Conservation (phyloP, 2,113 vertebrate genomes). For the Orthonyx spaldingii region DNA sequence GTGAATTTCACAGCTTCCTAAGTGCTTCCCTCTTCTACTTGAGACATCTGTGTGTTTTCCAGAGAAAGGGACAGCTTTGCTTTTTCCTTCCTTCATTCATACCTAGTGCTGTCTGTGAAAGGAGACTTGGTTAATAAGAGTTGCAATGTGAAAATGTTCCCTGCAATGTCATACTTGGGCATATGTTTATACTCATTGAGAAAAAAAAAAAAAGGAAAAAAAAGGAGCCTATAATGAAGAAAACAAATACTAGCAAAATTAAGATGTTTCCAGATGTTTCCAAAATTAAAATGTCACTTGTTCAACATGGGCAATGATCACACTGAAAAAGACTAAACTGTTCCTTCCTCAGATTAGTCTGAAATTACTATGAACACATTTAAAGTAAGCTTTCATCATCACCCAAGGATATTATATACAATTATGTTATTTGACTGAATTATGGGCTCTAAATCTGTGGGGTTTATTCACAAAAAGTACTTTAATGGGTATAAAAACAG, state of each 20-base stretch:
- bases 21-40: not conserved
- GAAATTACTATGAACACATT: constrained; percentile 2
- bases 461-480: not conserved
- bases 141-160: not conserved
- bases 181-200: not conserved
- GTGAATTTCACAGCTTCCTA: not conserved
- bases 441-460: not conserved
- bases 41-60: not conserved
- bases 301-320: not conserved
- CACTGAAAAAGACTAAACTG: not conserved
- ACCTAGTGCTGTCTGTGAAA: not conserved
- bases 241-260: not conserved
- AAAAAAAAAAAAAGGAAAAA: not conserved
- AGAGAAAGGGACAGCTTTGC: not conserved
- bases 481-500: not conserved
- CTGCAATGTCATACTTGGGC: not conserved
- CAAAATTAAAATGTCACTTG: not conserved
- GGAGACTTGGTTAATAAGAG: not conserved
- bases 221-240: not conserved
- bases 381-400: constrained; percentile 20
- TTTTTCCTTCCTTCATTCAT: not conserved
- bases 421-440: constrained; percentile 8
- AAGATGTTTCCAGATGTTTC: not conserved
- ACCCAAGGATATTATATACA: not conserved
- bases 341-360: not conserved